phyloP scores from a whole-genome alignment of 1,140 invertebrate genomes.

The Hypsibius dujardini region DNA sequence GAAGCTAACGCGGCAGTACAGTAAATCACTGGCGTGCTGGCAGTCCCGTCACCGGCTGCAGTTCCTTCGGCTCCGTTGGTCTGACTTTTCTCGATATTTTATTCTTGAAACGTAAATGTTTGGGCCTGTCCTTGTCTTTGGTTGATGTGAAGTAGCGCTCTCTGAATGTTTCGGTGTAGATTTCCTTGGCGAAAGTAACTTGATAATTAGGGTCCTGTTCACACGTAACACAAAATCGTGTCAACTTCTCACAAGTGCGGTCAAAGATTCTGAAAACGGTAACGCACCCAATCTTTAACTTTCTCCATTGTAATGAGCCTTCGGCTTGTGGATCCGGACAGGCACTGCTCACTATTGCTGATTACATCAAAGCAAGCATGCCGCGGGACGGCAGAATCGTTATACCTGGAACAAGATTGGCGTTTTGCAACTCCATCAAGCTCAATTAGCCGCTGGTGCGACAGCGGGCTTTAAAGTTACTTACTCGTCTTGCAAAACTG shows the following conservation, averaged over 20 bases:
- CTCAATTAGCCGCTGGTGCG: too few relatives aligned
- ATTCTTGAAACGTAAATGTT: neutral
- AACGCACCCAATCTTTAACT: slow-evolving; percentile 30
- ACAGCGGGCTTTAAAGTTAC: slow-evolving; percentile 19
- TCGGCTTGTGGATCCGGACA: slow-evolving; percentile 56
- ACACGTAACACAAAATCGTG: neutral
- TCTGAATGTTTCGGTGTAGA: slow-evolving; percentile 6
- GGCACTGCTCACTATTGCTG: slow-evolving; percentile 65
- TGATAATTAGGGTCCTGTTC: neutral
- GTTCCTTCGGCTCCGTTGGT: neutral
- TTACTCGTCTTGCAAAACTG: slow-evolving; percentile 43
- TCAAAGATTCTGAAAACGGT: neutral
- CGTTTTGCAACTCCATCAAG: too few relatives aligned
- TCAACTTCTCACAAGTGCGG: neutral
- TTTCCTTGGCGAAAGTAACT: slow-evolving; percentile 14
- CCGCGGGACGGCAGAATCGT: slow-evolving; percentile 49
- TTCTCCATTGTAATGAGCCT: slow-evolving; percentile 71
- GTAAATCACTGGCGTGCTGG: too few relatives aligned
- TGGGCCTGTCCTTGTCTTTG: neutral
- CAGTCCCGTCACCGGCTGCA: too few relatives aligned
- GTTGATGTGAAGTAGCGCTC: slow-evolving; percentile 7
- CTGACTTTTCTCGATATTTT: neutral
- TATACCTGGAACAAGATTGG: slow-evolving; percentile 39
- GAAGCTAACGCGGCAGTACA: too few relatives aligned
- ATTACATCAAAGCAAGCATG: slow-evolving; percentile 59